phyloP scores from a whole-genome alignment of 2,888 invertebrate species.

The Geotrupes spiniger region DNA sequence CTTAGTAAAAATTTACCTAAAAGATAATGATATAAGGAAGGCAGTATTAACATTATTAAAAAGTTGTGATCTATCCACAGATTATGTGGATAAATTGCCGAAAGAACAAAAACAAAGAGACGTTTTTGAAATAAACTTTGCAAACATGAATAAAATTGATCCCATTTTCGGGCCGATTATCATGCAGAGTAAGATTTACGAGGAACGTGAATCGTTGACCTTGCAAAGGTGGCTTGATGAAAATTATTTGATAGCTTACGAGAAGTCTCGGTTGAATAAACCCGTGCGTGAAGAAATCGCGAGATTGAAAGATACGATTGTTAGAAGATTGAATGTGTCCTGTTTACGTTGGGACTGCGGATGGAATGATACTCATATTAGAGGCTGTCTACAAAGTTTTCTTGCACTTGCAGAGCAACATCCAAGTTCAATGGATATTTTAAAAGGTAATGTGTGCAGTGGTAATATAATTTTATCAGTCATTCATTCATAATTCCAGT shows the following conservation, averaged over 20 bases:
- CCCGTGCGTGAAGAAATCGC: conserved; percentile 74
- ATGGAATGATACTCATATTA: conserved; percentile 85
- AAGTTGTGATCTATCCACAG: conserved; percentile 82
- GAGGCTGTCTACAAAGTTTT: conserved; percentile 86
- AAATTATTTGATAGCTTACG: conserved; percentile 66
- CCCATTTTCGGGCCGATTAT: conserved; percentile 54
- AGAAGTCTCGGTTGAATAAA: conserved; percentile 62
- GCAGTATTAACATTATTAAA: conserved; percentile 74
- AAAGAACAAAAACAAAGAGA: conserved; percentile 27
- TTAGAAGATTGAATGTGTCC: conserved; percentile 56
- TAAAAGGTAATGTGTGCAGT: conserved; percentile 58
- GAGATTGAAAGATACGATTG: conserved; percentile 60
- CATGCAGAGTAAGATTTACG: conserved; percentile 52
- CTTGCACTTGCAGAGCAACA: conserved; percentile 74
- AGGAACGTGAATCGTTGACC: conserved; percentile 43
- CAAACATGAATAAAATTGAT: conserved; percentile 51
- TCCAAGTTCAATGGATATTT: conserved; percentile 63
- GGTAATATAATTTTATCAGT: too few relatives aligned
- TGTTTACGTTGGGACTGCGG: conserved; percentile 77
- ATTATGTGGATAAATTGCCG: conserved; percentile 75
- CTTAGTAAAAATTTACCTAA: conserved; percentile 70
- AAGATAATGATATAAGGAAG: conserved; percentile 66
- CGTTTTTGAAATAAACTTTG: conserved; percentile 39
- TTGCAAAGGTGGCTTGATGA: conserved; percentile 68
- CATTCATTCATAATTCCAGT: too few relatives aligned